phyloP scores from a whole-genome alignment of 1,140 invertebrate genomes.

The Metopolophium dirhodum region DNA sequence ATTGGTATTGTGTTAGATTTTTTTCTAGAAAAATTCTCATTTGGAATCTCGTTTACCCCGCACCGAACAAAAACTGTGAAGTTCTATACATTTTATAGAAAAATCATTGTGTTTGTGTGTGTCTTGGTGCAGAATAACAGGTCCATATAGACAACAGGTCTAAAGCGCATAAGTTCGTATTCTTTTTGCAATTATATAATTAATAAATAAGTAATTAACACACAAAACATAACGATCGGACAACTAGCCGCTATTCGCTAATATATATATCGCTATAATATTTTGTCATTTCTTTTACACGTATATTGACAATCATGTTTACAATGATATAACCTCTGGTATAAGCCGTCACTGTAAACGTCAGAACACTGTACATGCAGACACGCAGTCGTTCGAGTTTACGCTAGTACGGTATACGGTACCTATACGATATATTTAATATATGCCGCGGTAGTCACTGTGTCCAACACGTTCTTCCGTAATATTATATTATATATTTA shows the following conservation, averaged over 20 bases:
- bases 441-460: not conserved
- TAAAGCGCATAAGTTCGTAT: not conserved
- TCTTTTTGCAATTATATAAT: not conserved
- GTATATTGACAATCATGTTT: not conserved
- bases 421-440: not conserved
- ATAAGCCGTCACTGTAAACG: not conserved
- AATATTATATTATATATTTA: not conserved
- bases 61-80: not conserved
- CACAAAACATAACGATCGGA: not conserved
- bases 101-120: not conserved
- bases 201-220: not conserved
- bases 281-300: not conserved
- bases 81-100: not conserved
- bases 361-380: not conserved
- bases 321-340: not conserved
- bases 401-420: not conserved
- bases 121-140: not conserved
- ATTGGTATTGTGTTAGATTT: constrained; percentile 3
- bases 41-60: constrained; percentile 36
- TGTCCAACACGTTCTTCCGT: not conserved
- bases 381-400: not conserved
- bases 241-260: no score
- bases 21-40: constrained; percentile 12
- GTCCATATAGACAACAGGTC: not conserved
- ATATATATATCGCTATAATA: not conserved